Evolutionary conservation across 2,113 vertebrate genomes (phyloP).

Genomic region (Hydrolagus affinis): DNA sequence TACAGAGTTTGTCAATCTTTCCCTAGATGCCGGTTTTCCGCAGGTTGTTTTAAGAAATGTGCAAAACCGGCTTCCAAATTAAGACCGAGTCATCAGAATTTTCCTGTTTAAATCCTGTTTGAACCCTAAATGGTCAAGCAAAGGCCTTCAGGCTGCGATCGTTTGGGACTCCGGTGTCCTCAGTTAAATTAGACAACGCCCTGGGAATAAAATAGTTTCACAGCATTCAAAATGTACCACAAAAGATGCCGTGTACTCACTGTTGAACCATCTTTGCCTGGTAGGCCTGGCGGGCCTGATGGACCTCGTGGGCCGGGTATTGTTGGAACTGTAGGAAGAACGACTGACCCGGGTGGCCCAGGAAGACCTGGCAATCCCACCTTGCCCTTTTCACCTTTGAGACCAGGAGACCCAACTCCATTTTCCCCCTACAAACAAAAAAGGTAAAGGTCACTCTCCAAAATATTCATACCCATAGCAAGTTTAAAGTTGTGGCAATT

Average conservation of each 20-base stretch:
- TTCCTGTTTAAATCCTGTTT: background rate
- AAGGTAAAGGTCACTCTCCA: background rate
- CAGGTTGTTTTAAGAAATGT: too few species aligned
- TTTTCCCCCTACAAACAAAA: background rate
- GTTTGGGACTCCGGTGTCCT: background rate
- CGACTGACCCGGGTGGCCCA: constrained; percentile 45
- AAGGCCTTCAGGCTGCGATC: background rate
- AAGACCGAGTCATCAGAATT: too few species aligned
- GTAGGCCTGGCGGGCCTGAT: constrained; percentile 38
- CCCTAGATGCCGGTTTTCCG: too few species aligned
- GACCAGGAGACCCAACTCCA: background rate
- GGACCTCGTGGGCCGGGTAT: constrained; percentile 48
- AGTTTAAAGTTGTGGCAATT: background rate
- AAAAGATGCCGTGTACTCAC: constrained; percentile 50
- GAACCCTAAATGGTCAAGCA: background rate
- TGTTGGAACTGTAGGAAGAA: constrained; percentile 31
- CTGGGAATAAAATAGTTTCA: too few species aligned
- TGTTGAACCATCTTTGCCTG: constrained; percentile 51
- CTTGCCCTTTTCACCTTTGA: constrained; percentile 55
- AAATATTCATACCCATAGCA: too few species aligned
- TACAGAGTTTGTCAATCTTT: too few species aligned
- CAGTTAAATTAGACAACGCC: background rate
- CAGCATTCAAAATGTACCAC: background rate
- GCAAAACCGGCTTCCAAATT: too few species aligned
- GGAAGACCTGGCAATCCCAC: constrained; percentile 48